Base-by-base conservation (phyloP, 2,888 invertebrate genomes). In the Cistogaster globosa region DNA sequence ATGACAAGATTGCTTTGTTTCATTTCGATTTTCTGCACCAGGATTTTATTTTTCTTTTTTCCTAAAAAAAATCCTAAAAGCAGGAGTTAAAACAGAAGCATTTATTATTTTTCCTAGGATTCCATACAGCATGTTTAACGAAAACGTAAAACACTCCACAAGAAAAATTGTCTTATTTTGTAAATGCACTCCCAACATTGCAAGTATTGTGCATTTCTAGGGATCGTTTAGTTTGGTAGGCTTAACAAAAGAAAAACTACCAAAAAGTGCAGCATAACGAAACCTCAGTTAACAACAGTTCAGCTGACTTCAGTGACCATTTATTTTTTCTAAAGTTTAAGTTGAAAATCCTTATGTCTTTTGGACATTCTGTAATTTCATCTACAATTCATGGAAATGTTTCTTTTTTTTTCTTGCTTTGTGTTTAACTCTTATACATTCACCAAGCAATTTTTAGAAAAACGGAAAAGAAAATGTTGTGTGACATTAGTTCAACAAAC, bases 351-450 rank as follows among this genome's bases (percentile, higher is more conserved):
- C 84, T 51, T 78, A 62, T 65, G 71, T 80, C 86, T 82, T 83
- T 51, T 85, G 22, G 53, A 20, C 51, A 42, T 53, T 83, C 51
- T 79, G 88, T 90, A 90, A 91, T 90, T 91, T 89, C 91, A 91
- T 91, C 90, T 91, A 89, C 91, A 90, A 91, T 91, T 91, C 91
- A 91, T 91, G 90, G 89, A 90, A 6, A 57, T 65, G 57, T 62
- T 67, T 42, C 7, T 20, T 16, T 62, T 32, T 22, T n/a, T 26
- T 32, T 22, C 12, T 26, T 20, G 11, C 11, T n/a, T 32, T 69
- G 53, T n/a, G 48, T 12, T 58, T 71, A 7, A 14, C 38, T 20
- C 32, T 60, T 11, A 26, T 12, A 22, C 62, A 75, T 22, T 42
- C 32, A 51, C 63, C 68, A 69, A 68, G 69, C 55, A 51, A 74